These are phyloP conservation scores for Lobophora halterata DNA, from an alignment of 2,888 invertebrate genomes.

Conservation along the genomic window DNA sequence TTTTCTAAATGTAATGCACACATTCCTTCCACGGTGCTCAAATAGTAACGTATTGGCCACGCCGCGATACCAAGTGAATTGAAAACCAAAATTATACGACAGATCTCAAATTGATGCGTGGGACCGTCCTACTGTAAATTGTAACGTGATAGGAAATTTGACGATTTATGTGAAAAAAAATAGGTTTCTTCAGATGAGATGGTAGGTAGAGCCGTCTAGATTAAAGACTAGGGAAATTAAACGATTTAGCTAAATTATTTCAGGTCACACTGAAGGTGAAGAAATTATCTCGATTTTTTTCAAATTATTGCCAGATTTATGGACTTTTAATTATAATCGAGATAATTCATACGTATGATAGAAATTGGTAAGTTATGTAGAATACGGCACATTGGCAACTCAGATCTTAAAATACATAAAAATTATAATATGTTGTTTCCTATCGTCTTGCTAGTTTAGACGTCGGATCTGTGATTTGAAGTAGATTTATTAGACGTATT, in stretches of 20 bases:
- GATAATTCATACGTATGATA: too few relatives aligned
- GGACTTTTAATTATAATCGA: too few relatives aligned
- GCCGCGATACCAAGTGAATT: slow-evolving; percentile 65
- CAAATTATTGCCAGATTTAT: too few relatives aligned
- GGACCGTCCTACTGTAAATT: slow-evolving; percentile 77
- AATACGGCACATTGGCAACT: slow-evolving; percentile 36
- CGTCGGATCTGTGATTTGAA: slow-evolving; percentile 49
- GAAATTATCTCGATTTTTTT: too few relatives aligned
- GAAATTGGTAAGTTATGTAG: slow-evolving; percentile 44
- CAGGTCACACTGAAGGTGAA: slow-evolving; percentile 59
- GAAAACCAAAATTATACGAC: slow-evolving; percentile 62
- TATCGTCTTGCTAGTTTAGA: slow-evolving; percentile 41
- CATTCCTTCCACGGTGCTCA: slow-evolving; percentile 87
- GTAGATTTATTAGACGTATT: slow-evolving; percentile 46
- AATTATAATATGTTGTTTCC: slow-evolving; percentile 6
- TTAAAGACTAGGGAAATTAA: slow-evolving; percentile 68
- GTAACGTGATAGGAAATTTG: slow-evolving; percentile 66
- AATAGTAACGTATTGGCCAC: slow-evolving; percentile 49
- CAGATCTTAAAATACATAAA: slow-evolving; percentile 1
- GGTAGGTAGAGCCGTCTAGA: slow-evolving; percentile 63
- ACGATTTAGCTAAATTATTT: slow-evolving; percentile 62
- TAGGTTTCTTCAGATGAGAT: slow-evolving; percentile 47
- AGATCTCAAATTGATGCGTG: slow-evolving; percentile 77
- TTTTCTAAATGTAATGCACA: slow-evolving; percentile 72
- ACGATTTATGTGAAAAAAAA: slow-evolving; percentile 45